These are phyloP conservation scores for Pontoporia blainvillei DNA, from an alignment of 2,113 vertebrate genomes.

Conservation along the genomic window DNA sequence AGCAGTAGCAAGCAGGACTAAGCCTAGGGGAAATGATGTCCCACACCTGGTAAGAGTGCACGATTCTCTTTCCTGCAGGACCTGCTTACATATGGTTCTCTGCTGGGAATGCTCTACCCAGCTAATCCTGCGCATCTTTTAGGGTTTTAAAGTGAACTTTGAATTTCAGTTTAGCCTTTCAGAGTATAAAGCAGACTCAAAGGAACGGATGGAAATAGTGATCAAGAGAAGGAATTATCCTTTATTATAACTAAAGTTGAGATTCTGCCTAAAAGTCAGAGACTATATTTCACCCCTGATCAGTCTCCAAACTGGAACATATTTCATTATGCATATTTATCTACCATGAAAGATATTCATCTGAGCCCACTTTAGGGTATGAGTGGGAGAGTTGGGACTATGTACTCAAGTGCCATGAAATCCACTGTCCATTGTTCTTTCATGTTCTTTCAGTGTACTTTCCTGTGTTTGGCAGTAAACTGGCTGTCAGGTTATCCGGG, in stretches of 20 bases:
- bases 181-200: not conserved
- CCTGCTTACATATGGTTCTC: not conserved
- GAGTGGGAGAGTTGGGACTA: not conserved
- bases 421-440: not conserved
- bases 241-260: not conserved
- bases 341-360: not conserved
- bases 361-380: not conserved
- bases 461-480: not conserved
- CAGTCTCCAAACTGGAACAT: not conserved
- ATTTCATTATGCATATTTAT: not conserved
- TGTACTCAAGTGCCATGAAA: not conserved
- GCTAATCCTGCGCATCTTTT: not conserved
- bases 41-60: not conserved
- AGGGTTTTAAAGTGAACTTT: not conserved
- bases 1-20: not conserved
- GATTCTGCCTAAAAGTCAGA: not conserved
- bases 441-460: not conserved
- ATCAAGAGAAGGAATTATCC: not conserved
- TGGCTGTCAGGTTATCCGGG: not conserved
- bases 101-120: not conserved
- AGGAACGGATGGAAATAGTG: not conserved
- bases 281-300: not conserved
- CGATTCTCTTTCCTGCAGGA: not conserved
- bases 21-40: not conserved
- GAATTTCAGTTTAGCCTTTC: not conserved